These are phyloP conservation scores for Microtus richardsoni DNA, from an alignment of 2,113 vertebrate genomes.

Conservation along the genomic window DNA sequence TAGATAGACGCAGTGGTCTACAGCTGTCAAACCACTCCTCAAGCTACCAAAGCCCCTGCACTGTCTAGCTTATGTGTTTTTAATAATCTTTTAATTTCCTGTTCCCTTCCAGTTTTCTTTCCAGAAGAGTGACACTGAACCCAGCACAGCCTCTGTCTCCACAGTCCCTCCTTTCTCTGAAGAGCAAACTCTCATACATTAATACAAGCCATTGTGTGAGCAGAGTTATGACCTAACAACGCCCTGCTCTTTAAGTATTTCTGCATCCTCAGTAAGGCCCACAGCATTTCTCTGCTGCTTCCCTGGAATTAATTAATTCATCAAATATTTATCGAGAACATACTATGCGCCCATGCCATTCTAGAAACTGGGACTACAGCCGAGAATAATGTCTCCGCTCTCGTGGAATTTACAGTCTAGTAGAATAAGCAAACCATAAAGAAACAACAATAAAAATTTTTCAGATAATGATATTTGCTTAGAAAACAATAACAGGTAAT, in stretches of 20 bases:
- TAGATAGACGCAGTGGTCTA: not conserved
- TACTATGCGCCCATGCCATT: conserved; percentile 20
- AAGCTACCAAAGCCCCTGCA: not conserved
- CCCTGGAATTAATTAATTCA: conserved; percentile 63
- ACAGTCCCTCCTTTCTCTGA: not conserved
- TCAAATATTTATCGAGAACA: conserved; percentile 70
- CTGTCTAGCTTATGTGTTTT: not conserved
- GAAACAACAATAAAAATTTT: not conserved
- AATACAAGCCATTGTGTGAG: not conserved
- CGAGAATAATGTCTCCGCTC: conserved; percentile 12
- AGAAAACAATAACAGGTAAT: conserved; percentile 39
- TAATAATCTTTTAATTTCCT: not conserved
- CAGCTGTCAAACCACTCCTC: not conserved
- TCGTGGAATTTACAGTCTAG: not conserved
- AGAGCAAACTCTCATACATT: not conserved
- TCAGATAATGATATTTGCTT: conserved; percentile 25
- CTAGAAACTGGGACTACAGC: conserved; percentile 5
- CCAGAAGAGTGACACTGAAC: not conserved
- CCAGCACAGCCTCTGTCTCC: not conserved
- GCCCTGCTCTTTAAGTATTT: conserved; percentile 15
- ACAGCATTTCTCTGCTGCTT: conserved; percentile 24
- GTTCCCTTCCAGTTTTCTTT: not conserved
- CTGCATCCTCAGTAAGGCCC: not conserved
- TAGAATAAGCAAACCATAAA: not conserved
- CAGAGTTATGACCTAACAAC: conserved; percentile 23